Evolutionary conservation across 2,888 invertebrate genomes (phyloP), one percentile per base, ranked within the genome.

Genomic region (Phrixothrix hirtus): DNA sequence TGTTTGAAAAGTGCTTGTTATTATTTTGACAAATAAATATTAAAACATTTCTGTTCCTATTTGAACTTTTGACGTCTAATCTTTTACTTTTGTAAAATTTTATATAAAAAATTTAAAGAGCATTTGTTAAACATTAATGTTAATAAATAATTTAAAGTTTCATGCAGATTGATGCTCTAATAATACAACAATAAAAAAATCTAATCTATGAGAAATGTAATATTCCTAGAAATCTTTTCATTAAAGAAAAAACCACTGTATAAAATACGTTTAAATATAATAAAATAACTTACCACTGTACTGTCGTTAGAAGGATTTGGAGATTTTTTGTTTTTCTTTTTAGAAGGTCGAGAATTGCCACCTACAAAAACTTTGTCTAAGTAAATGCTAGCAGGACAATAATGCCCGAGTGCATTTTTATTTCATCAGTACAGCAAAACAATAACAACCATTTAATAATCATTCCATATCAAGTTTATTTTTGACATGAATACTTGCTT

Each of bases 291-390:
- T 57, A 71, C 71, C 65, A 59, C 31, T 39, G 63, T 64, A 48
- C 55, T 66, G 63, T 48, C 65, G 59, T 52, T 64, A 67, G 73
- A 48, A 63, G 71, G 70, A 61, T 72, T 75, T 2, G 76, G 69
- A 17, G 75, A 77, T 71, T 80, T 81, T 77, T 80, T 81, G 55
- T 66, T 62, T 73, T 81, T 82, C 76, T 81, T 82, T 73, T 80
- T 78, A 15, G 77, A 73, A 10, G 78, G 78, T 58, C 79, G 76
- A 68, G 67, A 77, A 39, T 66, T 64, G 27, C 68, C 70, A 70
- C 73, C 75, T 74, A 74, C 46, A 75, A 75, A 70, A 56, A 57
- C 60, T 63, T 38, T 32, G 10, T 37, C 43, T 55, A 27, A 55
- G 42, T 55, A 50, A 29, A 6, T 31, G 29, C 12, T 9, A 30